Conservation (phyloP, 2,113 vertebrate genomes). For the Lasiurus cinereus region DNA sequence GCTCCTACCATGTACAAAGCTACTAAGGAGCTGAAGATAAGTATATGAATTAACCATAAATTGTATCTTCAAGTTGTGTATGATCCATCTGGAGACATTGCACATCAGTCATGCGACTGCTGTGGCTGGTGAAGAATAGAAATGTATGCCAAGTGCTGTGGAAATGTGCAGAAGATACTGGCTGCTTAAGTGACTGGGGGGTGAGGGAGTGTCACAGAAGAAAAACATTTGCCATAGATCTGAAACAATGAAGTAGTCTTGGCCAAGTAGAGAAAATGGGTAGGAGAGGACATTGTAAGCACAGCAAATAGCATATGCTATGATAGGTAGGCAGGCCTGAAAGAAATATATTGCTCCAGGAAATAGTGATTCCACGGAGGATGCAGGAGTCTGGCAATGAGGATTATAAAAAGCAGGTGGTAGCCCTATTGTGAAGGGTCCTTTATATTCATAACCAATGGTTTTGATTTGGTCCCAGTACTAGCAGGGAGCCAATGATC, state of each 20-base stretch:
- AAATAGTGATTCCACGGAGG: rapidly evolving
- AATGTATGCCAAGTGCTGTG: not conserved
- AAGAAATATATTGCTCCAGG: not conserved
- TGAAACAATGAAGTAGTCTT: not conserved
- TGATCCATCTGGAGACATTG: constrained; percentile 19
- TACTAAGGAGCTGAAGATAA: not conserved
- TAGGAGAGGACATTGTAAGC: not conserved
- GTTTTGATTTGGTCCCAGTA: not conserved
- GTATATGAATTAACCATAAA: not conserved
- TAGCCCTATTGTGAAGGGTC: no score
- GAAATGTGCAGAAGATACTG: not conserved
- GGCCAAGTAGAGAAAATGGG: not conserved
- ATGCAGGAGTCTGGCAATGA: not conserved
- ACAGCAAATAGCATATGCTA: not conserved
- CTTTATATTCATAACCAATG: not conserved
- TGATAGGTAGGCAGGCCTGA: not conserved
- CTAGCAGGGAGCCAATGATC: not conserved
- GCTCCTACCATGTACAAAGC: not conserved
- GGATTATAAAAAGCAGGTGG: no score
- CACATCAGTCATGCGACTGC: not conserved
- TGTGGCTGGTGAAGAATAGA: not conserved
- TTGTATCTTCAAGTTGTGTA: not conserved
- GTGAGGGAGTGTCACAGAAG: not conserved
- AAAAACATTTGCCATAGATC: not conserved
- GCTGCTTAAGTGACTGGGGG: not conserved